These are phyloP conservation scores for Melolontha melolontha DNA, from an alignment of 2,888 invertebrate species.

Conservation along the genomic window DNA sequence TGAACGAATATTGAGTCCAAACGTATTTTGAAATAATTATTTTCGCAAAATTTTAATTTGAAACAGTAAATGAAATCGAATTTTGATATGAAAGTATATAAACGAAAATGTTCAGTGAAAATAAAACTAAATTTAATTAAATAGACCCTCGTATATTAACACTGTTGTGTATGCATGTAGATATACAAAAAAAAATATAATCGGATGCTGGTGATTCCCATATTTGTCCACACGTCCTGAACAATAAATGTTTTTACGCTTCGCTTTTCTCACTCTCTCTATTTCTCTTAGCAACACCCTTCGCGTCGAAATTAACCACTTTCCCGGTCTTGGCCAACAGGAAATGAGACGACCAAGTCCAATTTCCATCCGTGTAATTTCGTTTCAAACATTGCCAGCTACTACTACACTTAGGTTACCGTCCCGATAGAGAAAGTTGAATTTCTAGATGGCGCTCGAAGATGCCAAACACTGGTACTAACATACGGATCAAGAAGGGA, in stretches of 20 bases:
- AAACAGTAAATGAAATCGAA: too few species aligned
- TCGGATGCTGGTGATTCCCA: conserved; percentile 13
- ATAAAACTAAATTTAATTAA: conserved; percentile 4
- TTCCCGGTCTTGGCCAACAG: conserved; percentile 33
- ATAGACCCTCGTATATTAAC: neutral
- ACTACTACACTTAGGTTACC: conserved; percentile 12
- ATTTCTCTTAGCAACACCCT: conserved; percentile 14
- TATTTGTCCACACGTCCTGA: conserved; percentile 7
- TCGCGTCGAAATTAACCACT: conserved; percentile 30
- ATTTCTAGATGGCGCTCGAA: conserved; percentile 18
- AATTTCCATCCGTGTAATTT: conserved; percentile 44
- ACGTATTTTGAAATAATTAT: neutral
- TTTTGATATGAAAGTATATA: neutral
- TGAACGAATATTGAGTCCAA: neutral
- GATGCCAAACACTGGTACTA: conserved; percentile 8
- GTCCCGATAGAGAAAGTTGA: conserved; percentile 13
- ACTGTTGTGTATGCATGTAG: neutral
- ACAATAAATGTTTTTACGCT: conserved; percentile 26
- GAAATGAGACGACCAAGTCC: conserved; percentile 42
- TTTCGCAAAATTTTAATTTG: neutral
- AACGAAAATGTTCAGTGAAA: neutral
- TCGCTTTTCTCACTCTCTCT: neutral
- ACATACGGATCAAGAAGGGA: conserved; percentile 29
- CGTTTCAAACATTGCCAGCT: conserved; percentile 33
- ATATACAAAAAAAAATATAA: conserved; percentile 1